Percentiles rank a stretch among this genome's conserved stretches.
These are phyloP conservation scores for Enchytraeus crypticus DNA, from an alignment of 2,888 invertebrate species.

Conservation along the genomic window DNA sequence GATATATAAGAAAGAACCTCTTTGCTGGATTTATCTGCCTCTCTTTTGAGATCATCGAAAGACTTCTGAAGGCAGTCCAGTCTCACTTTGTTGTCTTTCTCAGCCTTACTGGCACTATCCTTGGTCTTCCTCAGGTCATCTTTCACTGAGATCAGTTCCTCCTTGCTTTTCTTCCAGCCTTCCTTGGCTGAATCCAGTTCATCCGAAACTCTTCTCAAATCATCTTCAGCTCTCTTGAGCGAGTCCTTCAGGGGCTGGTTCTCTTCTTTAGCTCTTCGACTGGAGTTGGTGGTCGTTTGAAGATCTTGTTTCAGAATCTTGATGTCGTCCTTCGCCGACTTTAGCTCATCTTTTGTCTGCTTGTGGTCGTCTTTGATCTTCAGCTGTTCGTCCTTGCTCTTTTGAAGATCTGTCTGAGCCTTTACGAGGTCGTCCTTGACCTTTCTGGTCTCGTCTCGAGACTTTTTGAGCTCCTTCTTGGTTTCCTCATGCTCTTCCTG, in stretches of 20 bases:
- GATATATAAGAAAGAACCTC: neutral
- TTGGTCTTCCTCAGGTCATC: conserved; percentile 9
- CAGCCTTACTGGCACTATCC: neutral
- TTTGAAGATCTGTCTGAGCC: conserved; percentile 5
- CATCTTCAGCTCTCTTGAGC: neutral
- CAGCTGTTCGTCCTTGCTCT: conserved; percentile 7
- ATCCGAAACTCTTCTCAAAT: neutral
- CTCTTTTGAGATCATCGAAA: conserved; percentile 3
- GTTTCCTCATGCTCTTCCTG: conserved; percentile 7
- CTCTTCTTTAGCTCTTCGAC: neutral
- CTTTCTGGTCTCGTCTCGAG: conserved; percentile 5
- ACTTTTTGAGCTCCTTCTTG: conserved; percentile 3
- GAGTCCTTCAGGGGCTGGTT: conserved; percentile 6
- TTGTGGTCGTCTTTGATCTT: conserved; percentile 1
- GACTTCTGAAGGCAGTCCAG: conserved; percentile 2
- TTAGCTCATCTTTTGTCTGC: conserved; percentile 7
- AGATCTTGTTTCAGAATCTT: conserved; percentile 6
- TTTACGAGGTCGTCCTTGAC: conserved; percentile 9
- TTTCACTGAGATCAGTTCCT: conserved; percentile 4
- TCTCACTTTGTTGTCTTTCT: neutral
- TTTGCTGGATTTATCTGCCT: neutral
- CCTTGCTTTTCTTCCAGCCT: conserved; percentile 7
- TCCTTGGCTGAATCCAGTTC: conserved; percentile 6
- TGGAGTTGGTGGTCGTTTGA: neutral
- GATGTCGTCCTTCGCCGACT: conserved; percentile 5